Conservation (phyloP, 2,797 vertebrate genomes). For the Labroides dimidiatus region DNA sequence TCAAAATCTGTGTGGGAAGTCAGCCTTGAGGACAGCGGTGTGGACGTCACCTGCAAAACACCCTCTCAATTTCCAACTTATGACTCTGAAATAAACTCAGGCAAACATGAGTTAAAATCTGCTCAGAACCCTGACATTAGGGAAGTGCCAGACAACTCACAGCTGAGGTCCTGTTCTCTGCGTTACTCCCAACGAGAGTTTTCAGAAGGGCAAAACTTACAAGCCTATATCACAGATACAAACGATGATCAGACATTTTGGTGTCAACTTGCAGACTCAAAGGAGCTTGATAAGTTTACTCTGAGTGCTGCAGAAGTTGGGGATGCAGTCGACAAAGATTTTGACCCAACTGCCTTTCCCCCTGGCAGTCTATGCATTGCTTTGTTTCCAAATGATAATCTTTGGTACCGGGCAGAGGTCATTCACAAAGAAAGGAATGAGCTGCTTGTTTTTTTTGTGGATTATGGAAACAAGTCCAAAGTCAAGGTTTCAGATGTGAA, state of each 20-base stretch:
- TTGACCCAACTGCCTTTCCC: slow-evolving; percentile 55
- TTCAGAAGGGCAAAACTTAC: slow-evolving; percentile 77
- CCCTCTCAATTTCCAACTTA: slow-evolving; percentile 32
- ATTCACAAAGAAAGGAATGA: slow-evolving; percentile 63
- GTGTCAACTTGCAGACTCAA: slow-evolving; percentile 84
- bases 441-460: slow-evolving; percentile 85
- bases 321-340: slow-evolving; percentile 35
- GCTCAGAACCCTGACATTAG: slow-evolving; percentile 9
- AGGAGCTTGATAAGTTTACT: slow-evolving; percentile 82
- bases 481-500: slow-evolving; percentile 78
- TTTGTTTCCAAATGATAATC: slow-evolving; percentile 84
- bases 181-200: slow-evolving; percentile 54
- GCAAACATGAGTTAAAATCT: slow-evolving; percentile 62
- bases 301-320: slow-evolving; percentile 75
- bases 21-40: slow-evolving; percentile 81
- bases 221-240: slow-evolving; percentile 81
- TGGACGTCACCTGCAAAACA: slow-evolving; percentile 74
- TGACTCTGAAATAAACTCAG: background rate
- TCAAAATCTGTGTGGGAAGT: slow-evolving; percentile 89
- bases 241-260: slow-evolving; percentile 88
- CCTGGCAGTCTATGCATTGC: slow-evolving; percentile 86
- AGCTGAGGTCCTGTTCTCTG: background rate
- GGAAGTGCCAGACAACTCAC: background rate
- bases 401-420: slow-evolving; percentile 90
- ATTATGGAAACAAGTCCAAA: slow-evolving; percentile 89